These are phyloP conservation scores for Atractosteus spatula DNA, from an alignment of 2,113 vertebrate species.

Conservation along the genomic window DNA sequence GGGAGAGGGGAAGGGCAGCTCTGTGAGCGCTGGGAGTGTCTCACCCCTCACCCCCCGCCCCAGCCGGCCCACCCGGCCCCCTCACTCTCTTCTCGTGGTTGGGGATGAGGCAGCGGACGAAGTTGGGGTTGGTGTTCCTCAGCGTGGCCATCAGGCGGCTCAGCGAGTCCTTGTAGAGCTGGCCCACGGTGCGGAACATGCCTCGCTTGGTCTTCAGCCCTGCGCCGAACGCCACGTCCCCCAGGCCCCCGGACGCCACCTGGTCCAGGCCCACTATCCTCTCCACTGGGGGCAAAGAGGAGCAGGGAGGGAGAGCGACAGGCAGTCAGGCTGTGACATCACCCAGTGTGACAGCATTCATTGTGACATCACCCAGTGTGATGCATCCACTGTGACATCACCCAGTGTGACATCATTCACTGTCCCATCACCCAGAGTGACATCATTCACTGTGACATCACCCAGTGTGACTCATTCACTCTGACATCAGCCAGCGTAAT, in stretches of 20 bases:
- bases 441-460: no score
- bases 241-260: slow-evolving; percentile 69
- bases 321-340: background rate
- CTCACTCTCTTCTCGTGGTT: slow-evolving; percentile 87
- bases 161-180: slow-evolving; percentile 88
- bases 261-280: slow-evolving; percentile 85
- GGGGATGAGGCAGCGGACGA: slow-evolving; percentile 86
- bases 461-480: no score
- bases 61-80: background rate
- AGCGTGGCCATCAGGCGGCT: slow-evolving; percentile 88
- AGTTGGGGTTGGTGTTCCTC: slow-evolving; percentile 89
- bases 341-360: no score
- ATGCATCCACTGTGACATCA: no score
- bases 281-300: slow-evolving; percentile 66
- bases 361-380: no score
- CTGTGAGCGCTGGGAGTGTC: no score
- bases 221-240: slow-evolving; percentile 68
- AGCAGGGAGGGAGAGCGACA: slow-evolving; percentile 13
- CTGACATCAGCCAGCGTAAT: no score
- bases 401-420: no score
- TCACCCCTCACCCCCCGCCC: background rate
- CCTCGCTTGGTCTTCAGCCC: slow-evolving; percentile 82
- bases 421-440: no score
- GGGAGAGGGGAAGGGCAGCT: background rate
- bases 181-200: slow-evolving; percentile 88